Conservation (phyloP, 92 coral and sea anemone species). For the Porites evermanni region DNA sequence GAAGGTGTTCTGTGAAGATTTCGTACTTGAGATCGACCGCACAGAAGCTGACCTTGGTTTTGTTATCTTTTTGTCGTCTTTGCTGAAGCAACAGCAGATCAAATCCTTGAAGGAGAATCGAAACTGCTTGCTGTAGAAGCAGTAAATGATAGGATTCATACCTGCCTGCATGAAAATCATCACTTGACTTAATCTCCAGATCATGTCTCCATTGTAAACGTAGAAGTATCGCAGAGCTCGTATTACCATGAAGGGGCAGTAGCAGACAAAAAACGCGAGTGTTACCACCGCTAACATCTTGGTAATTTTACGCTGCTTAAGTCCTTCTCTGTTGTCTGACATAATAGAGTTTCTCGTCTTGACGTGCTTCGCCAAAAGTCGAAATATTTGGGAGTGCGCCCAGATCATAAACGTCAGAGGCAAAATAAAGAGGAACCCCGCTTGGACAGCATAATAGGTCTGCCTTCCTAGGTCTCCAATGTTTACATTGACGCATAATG, state of each 20-base stretch:
- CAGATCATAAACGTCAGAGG: conserved; percentile 77
- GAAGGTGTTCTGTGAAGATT: conserved; percentile 29
- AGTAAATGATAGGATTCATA: conserved; percentile 81
- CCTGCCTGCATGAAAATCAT: conserved; percentile 87
- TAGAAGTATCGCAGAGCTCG: conserved; percentile 77
- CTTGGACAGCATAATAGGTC: conserved; percentile 87
- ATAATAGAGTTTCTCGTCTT: conserved; percentile 35
- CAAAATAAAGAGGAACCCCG: conserved; percentile 66
- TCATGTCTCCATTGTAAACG: conserved; percentile 59
- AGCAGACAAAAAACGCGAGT: conserved; percentile 71
- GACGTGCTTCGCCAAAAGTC: conserved; percentile 51
- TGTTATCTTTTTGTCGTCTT: not conserved
- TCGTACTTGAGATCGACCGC: conserved; percentile 14
- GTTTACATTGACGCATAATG: conserved; percentile 75
- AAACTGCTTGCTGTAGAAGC: conserved; percentile 84
- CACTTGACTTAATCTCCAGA: conserved; percentile 79
- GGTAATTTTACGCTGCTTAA: conserved; percentile 70
- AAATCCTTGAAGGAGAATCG: conserved; percentile 71
- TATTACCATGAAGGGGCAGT: conserved; percentile 74
- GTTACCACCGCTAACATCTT: conserved; percentile 85
- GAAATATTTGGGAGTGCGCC: conserved; percentile 77
- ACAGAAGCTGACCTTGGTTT: conserved; percentile 32
- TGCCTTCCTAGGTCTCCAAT: conserved; percentile 85
- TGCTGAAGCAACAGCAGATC: conserved; percentile 61
- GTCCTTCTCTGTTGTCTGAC: conserved; percentile 13